Percentiles rank a stretch among this genome's conserved stretches.
These are phyloP conservation scores for Ambastaia sidthimunki DNA, from an alignment of 2,797 vertebrate genomes.

Conservation along the genomic window DNA sequence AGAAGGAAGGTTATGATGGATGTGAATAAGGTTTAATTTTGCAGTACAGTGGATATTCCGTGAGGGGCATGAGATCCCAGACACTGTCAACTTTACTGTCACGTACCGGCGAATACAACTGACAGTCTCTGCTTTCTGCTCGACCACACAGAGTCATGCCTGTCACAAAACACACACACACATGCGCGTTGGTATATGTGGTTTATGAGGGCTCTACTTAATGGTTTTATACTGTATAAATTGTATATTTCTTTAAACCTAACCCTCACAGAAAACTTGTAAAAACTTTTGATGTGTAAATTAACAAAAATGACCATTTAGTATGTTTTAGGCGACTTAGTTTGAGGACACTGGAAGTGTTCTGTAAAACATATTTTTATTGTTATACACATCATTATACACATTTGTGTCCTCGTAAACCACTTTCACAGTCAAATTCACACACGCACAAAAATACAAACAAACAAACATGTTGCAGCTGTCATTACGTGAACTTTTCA, in stretches of 20 bases:
- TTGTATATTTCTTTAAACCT: too few relatives aligned
- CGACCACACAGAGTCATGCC: constrained; percentile 1
- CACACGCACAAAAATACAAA: not conserved
- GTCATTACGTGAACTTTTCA: not conserved
- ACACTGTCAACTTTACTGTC: constrained; percentile 40
- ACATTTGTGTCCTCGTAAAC: too few relatives aligned
- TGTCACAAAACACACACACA: constrained; percentile 15
- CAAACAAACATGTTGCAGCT: not conserved
- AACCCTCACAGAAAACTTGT: too few relatives aligned
- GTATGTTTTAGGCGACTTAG: too few relatives aligned
- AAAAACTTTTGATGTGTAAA: too few relatives aligned
- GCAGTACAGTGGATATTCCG: constrained; percentile 21
- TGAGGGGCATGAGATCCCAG: constrained; percentile 33
- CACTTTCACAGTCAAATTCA: too few relatives aligned
- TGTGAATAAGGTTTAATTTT: constrained; percentile 30
- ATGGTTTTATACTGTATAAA: too few relatives aligned
- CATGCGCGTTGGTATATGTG: not conserved
- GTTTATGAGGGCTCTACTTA: too few relatives aligned
- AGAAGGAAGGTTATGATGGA: constrained; percentile 29
- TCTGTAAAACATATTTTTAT: too few relatives aligned
- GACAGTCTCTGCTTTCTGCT: constrained; percentile 40
- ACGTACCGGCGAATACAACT: constrained; percentile 46
- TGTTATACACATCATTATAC: too few relatives aligned
- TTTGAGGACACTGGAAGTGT: too few relatives aligned
- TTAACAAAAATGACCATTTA: too few relatives aligned